Percentiles rank a stretch among this genome's conserved stretches.
Evolutionary conservation across 1,140 invertebrate species (phyloP).

Genomic region (Ptiloglossa arizonensis): DNA sequence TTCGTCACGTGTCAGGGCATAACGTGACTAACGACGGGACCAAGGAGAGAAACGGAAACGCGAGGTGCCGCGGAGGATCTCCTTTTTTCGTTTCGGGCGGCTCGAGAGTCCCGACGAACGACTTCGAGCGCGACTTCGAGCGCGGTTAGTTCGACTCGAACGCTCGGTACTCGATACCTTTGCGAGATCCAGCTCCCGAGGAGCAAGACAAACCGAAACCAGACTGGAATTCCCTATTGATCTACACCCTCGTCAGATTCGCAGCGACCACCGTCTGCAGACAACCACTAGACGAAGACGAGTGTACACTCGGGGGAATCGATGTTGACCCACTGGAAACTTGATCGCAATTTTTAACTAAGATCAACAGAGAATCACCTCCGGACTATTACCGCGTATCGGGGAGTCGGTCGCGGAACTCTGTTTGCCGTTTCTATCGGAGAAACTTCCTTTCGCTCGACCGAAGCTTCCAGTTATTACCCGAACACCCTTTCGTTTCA

Average conservation of each 20-base stretch:
- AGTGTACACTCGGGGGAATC: conserved; percentile 41
- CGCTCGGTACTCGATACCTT: conserved; percentile 13
- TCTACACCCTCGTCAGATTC: conserved; percentile 38
- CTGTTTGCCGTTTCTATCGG: neutral
- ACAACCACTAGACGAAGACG: conserved; percentile 19
- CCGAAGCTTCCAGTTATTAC: neutral
- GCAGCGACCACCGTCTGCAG: neutral
- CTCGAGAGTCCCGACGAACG: too few species aligned
- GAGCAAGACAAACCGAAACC: conserved; percentile 1
- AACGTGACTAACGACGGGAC: conserved; percentile 65
- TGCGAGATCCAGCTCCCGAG: conserved; percentile 12
- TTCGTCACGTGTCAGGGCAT: conserved; percentile 63
- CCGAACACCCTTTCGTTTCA: neutral
- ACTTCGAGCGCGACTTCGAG: neutral
- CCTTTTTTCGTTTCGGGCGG: conserved; percentile 21
- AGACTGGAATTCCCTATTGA: conserved; percentile 39
- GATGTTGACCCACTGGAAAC: conserved; percentile 8
- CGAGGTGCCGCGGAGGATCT: conserved; percentile 46
- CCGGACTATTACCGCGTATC: conserved; percentile 8
- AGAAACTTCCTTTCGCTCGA: neutral
- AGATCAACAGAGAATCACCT: neutral
- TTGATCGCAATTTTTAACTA: conserved; percentile 13
- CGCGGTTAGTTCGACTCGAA: conserved; percentile 55
- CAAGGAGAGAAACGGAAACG: conserved; percentile 46
- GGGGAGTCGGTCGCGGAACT: neutral